Evolutionary conservation across 2,797 vertebrate species (phyloP).

Genomic region (Macrochelys suwanniensis): DNA sequence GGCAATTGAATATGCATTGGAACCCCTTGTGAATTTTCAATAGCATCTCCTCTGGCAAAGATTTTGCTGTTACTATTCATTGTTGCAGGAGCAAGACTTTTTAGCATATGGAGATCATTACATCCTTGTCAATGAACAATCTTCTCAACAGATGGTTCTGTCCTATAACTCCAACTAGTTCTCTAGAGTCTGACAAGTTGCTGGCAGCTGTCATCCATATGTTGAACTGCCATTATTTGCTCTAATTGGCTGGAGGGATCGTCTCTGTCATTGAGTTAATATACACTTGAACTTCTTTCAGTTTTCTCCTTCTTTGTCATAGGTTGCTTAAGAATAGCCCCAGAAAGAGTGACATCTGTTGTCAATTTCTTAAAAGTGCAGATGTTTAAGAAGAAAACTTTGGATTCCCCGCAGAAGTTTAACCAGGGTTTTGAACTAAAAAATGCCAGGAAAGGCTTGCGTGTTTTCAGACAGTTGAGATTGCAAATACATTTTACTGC

Average conservation of each 20-base stretch:
- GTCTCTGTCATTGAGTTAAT: neutral
- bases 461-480: neutral
- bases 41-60: neutral
- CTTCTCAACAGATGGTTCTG: neutral
- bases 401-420: neutral
- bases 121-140: neutral
- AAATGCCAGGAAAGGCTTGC: neutral
- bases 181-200: neutral
- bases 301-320: neutral
- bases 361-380: neutral
- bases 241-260: fast-evolving
- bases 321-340: neutral
- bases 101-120: neutral
- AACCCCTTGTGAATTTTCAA: neutral
- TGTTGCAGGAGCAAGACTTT: neutral
- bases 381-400: neutral
- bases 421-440: neutral
- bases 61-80: neutral
- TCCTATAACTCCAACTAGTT: neutral
- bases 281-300: fast-evolving
- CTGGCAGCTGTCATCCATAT: neutral
- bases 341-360: neutral
- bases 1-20: fast-evolving
- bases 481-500: neutral
- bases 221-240: fast-evolving